A percentile compares a stretch with the other conserved stretches of the same genome.
Evolutionary conservation across 2,797 vertebrate genomes (phyloP).

Genomic region (Crenuchus spilurus): DNA sequence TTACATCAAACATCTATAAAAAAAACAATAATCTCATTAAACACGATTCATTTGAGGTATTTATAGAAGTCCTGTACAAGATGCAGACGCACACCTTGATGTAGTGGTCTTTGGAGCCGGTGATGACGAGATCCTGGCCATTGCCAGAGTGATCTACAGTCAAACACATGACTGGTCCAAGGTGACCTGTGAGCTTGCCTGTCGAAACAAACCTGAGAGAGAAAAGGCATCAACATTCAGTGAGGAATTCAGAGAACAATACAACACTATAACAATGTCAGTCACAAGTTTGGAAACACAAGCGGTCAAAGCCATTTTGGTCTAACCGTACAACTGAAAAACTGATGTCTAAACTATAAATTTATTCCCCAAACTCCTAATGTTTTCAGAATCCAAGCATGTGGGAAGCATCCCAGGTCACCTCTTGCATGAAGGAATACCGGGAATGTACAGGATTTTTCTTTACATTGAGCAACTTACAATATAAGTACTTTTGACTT

Average conservation of each 20-base stretch:
- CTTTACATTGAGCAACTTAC: too few relatives aligned
- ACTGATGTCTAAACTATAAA: too few relatives aligned
- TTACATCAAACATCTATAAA: slow-evolving; percentile 93
- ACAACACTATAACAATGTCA: too few relatives aligned
- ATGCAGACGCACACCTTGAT: slow-evolving; percentile 79
- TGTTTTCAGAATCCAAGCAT: too few relatives aligned
- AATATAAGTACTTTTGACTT: too few relatives aligned
- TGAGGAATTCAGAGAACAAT: too few relatives aligned
- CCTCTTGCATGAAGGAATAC: too few relatives aligned
- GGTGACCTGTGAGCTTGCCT: slow-evolving; percentile 93
- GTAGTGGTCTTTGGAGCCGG: slow-evolving; percentile 98
- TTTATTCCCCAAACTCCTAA: too few relatives aligned
- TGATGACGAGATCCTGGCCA: slow-evolving; percentile 94
- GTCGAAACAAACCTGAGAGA: slow-evolving; percentile 90
- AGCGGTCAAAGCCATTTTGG: neutral
- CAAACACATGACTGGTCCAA: slow-evolving; percentile 97
- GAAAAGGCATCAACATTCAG: neutral
- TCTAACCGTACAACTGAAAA: neutral
- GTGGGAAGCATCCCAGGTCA: too few relatives aligned
- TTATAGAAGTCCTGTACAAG: neutral
- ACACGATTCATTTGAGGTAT: neutral
- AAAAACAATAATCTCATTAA: neutral
- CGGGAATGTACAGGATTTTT: too few relatives aligned
- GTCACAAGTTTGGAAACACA: neutral
- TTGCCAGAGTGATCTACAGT: slow-evolving; percentile 89